These are phyloP conservation scores for Orthonychiurus folsomi DNA, from an alignment of 2,888 invertebrate genomes.

Conservation along the genomic window DNA sequence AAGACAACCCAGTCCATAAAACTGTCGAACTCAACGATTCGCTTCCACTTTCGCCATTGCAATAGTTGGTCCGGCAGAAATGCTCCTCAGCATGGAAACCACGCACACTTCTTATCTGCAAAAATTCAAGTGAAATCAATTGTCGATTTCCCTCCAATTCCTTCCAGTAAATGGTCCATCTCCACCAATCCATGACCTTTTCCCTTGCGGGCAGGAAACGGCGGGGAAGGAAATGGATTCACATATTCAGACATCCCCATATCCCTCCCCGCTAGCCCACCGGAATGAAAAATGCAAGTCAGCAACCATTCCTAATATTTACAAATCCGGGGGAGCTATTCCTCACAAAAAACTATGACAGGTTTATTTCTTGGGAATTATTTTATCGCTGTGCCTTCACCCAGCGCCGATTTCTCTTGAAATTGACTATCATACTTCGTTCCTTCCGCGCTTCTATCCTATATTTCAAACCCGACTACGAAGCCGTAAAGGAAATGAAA, in stretches of 20 bases:
- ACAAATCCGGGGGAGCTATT: neutral
- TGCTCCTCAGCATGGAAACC: conserved; percentile 9
- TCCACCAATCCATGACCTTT: too few relatives aligned
- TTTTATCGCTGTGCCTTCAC: neutral
- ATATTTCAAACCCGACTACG: too few relatives aligned
- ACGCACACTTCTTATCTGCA: conserved; percentile 3
- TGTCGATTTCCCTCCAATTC: too few relatives aligned
- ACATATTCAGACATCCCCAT: too few relatives aligned
- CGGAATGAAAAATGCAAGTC: neutral
- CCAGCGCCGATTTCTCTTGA: neutral
- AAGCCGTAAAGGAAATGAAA: too few relatives aligned
- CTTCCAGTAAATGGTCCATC: too few relatives aligned
- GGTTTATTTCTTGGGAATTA: neutral
- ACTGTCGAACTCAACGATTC: neutral
- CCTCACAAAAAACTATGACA: neutral
- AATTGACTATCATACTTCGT: neutral
- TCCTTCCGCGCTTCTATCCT: too few relatives aligned
- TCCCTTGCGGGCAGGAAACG: too few relatives aligned
- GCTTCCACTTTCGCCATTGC: conserved; percentile 11
- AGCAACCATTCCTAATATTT: neutral
- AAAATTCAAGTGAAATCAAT: neutral
- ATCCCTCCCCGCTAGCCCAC: too few relatives aligned
- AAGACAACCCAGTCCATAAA: neutral
- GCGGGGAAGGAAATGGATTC: too few relatives aligned
- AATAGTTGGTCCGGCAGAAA: conserved; percentile 9